These are phyloP conservation scores for Nycticorax nycticorax DNA, from an alignment of 2,113 vertebrate genomes.

Conservation along the genomic window DNA sequence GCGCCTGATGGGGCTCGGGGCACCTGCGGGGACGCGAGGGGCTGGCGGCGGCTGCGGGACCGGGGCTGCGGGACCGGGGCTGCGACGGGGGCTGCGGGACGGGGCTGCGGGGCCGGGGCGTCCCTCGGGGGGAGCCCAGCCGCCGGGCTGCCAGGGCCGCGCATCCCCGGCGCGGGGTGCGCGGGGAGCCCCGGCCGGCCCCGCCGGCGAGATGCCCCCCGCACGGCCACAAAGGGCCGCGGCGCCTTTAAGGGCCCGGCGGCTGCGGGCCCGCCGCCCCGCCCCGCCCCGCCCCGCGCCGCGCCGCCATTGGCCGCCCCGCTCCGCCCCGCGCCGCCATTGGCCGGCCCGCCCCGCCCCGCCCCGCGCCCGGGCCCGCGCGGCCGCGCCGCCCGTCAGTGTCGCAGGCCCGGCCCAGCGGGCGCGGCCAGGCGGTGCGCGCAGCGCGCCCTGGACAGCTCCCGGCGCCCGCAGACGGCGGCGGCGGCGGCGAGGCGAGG, in stretches of 20 bases:
- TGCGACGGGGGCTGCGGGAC: too few relatives aligned
- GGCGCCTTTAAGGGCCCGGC: background rate
- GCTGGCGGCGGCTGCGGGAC: too few relatives aligned
- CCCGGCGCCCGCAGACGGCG: slow-evolving; percentile 81
- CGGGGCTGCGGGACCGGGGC: too few relatives aligned
- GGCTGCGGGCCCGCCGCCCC: background rate
- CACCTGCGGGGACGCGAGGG: background rate
- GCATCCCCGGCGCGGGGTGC: too few relatives aligned
- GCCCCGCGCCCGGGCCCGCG: background rate
- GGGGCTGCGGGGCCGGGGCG: background rate
- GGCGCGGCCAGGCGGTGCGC: slow-evolving; percentile 80
- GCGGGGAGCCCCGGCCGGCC: too few relatives aligned
- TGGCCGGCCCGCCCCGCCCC: background rate
- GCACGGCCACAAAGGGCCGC: background rate
- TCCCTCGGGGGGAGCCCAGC: background rate
- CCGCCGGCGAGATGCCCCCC: too few relatives aligned
- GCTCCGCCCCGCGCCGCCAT: background rate
- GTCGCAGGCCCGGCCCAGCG: slow-evolving; percentile 44
- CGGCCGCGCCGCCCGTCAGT: background rate
- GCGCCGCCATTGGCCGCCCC: too few relatives aligned
- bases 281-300: background rate
- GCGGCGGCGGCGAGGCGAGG: slow-evolving; percentile 86
- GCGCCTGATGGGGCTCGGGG: too few relatives aligned
- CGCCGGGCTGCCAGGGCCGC: too few relatives aligned
- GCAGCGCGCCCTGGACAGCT: slow-evolving; percentile 86